Evolutionary conservation across 2,888 invertebrate genomes (phyloP).

Genomic region (Drosophila buzzatii): DNA sequence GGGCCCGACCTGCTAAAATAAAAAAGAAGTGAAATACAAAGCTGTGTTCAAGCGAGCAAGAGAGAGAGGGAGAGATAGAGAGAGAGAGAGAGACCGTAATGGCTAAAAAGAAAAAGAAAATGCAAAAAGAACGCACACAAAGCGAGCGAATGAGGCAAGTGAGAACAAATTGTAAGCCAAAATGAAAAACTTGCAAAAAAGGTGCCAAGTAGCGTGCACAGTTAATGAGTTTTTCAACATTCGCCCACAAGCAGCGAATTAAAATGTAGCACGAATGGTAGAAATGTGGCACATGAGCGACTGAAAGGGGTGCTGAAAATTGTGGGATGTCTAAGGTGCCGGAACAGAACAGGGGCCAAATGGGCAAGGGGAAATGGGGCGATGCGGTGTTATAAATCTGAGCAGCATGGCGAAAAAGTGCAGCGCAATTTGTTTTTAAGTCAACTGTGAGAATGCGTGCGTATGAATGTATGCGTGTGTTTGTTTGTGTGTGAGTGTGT

Average conservation of each 20-base stretch:
- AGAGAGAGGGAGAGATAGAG: neutral
- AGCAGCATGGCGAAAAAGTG: conserved; percentile 58
- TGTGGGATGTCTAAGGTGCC: conserved; percentile 16
- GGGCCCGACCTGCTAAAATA: conserved; percentile 10
- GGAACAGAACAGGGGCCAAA: conserved; percentile 13
- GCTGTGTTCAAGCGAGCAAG: neutral
- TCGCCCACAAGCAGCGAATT: conserved; percentile 52
- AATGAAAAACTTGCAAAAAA: conserved; percentile 49
- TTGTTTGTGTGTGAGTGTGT: conserved; percentile 29
- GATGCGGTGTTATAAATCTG: conserved; percentile 71
- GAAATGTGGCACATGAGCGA: conserved; percentile 66
- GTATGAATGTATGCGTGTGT: conserved; percentile 3
- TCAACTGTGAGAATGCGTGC: conserved; percentile 46
- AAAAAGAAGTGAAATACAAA: conserved; percentile 10
- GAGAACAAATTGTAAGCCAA: conserved; percentile 57
- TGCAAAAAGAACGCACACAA: conserved; percentile 32
- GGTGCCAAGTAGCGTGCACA: conserved; percentile 81
- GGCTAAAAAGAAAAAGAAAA: conserved; percentile 21
- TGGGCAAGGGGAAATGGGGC: conserved; percentile 38
- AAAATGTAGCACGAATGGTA: conserved; percentile 76
- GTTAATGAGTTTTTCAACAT: conserved; percentile 78
- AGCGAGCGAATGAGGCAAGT: conserved; percentile 50
- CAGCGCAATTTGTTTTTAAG: conserved; percentile 77
- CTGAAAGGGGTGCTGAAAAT: conserved; percentile 5
- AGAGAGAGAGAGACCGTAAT: neutral